Conservation (phyloP, 2,113 vertebrate genomes). For the Glaucidium brasilianum region DNA sequence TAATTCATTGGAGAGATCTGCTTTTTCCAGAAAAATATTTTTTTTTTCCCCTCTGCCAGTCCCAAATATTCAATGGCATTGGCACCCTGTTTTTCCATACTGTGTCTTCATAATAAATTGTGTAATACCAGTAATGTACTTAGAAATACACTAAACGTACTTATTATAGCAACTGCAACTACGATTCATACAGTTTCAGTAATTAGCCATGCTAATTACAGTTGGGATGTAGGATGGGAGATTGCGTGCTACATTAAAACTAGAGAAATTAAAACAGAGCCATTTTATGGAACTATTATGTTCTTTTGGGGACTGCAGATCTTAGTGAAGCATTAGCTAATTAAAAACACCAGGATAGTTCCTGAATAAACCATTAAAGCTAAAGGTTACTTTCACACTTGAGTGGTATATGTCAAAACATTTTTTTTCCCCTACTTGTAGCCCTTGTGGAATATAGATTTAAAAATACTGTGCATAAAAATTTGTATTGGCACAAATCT, state of each 20-base stretch:
- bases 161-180: conserved; percentile 43
- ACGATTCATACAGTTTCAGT: conserved; percentile 36
- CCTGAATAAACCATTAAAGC: conserved; percentile 68
- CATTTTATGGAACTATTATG: conserved; percentile 49
- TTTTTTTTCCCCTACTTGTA: conserved; percentile 7
- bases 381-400: conserved; percentile 75
- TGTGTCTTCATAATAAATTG: conserved; percentile 30
- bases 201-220: conserved; percentile 70
- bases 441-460: neutral
- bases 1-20: neutral
- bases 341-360: conserved; percentile 64
- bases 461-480: neutral
- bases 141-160: conserved; percentile 7
- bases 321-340: conserved; percentile 63
- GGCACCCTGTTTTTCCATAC: neutral
- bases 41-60: neutral
- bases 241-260: conserved; percentile 57
- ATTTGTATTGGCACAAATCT: neutral
- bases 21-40: neutral
- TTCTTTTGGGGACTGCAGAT: conserved; percentile 55
- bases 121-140: conserved; percentile 23
- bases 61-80: neutral
- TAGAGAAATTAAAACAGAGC: conserved; percentile 65
- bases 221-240: conserved; percentile 50
- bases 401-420: conserved; percentile 61